Conservation (phyloP, 2,888 invertebrate genomes). For the Fragum whitleyi region DNA sequence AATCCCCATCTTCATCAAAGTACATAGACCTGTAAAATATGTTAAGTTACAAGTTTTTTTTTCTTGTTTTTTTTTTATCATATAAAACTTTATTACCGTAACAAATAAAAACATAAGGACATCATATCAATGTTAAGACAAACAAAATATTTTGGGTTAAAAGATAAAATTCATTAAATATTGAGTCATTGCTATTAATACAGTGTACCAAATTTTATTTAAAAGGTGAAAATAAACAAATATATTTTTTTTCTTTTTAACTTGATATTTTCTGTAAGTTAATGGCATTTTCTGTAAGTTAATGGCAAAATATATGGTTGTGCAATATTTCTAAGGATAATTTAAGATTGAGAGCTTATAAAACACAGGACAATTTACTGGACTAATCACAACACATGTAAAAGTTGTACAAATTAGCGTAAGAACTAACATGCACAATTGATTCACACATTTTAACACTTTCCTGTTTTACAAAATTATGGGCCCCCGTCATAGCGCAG, state of each 20-base stretch:
- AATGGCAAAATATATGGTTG: background rate
- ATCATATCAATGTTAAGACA: constrained; percentile 3
- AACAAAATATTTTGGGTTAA: too few relatives aligned
- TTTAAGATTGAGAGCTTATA: background rate
- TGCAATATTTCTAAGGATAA: background rate
- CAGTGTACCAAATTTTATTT: too few relatives aligned
- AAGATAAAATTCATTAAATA: background rate
- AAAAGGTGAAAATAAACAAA: background rate
- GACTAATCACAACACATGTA: background rate
- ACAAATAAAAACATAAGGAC: constrained; percentile 11
- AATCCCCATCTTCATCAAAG: constrained; percentile 87
- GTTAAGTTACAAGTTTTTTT: too few relatives aligned
- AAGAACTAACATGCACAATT: constrained; percentile 22
- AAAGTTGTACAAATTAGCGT: background rate
- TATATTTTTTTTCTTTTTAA: background rate
- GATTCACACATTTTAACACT: background rate
- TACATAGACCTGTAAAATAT: constrained; percentile 86
- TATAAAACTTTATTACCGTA: constrained; percentile 24
- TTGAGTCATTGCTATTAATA: background rate
- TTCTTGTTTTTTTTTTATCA: too few relatives aligned
- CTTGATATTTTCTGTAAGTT: too few relatives aligned
- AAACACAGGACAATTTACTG: background rate
- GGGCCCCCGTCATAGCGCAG: background rate
- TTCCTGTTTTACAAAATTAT: too few relatives aligned
- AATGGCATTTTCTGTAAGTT: background rate